Percentiles rank a stretch among this genome's conserved stretches.
phyloP scores from a whole-genome alignment of 2,113 vertebrate species.

The Scalopus aquaticus region DNA sequence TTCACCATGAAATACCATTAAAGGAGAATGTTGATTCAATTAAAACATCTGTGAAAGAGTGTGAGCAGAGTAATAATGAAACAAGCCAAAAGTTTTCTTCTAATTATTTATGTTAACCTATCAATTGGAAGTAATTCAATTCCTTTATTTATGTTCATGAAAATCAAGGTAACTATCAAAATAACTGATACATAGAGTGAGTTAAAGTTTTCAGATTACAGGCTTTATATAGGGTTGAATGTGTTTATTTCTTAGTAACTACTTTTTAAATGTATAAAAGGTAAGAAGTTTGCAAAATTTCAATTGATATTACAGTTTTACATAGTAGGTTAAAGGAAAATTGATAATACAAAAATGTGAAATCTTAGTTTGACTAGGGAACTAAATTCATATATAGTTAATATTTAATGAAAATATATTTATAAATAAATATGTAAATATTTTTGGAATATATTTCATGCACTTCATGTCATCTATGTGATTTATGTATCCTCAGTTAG shows the following conservation, averaged over 20 bases:
- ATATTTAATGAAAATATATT: too few species aligned
- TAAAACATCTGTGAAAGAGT: neutral
- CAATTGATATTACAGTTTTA: neutral
- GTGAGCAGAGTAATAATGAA: neutral
- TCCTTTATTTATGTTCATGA: neutral
- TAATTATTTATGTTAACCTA: neutral
- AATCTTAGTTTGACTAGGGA: neutral
- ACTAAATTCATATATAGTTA: neutral
- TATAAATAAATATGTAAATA: neutral
- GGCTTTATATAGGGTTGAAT: neutral
- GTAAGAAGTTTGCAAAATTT: neutral
- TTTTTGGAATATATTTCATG: neutral
- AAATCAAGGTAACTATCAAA: conserved; percentile 18
- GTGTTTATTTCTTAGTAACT: neutral
- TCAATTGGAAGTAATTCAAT: neutral
- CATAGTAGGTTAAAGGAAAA: too few species aligned
- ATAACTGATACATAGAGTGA: neutral
- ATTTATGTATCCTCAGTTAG: neutral
- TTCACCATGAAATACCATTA: neutral
- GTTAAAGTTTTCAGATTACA: neutral
- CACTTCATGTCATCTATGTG: neutral
- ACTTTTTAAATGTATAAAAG: neutral
- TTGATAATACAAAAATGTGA: neutral
- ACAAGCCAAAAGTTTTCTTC: neutral
- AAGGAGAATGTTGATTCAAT: neutral